Evolutionary conservation across 1,140 invertebrate genomes (phyloP), one percentile per base, ranked within the genome.

Genomic region (Nasonia vitripennis): DNA sequence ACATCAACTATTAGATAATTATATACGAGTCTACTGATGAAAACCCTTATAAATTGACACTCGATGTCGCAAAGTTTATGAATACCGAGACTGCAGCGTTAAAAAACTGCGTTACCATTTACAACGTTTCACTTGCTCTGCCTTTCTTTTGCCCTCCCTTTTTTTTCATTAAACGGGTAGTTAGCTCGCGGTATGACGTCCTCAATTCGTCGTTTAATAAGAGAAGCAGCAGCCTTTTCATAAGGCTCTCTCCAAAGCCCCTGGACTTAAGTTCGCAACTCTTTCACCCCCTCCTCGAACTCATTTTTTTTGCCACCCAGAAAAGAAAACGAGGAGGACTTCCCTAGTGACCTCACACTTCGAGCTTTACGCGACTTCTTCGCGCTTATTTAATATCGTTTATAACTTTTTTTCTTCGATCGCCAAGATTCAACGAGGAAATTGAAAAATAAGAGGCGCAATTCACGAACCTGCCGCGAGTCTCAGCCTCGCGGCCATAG

Each of bases 131-230:
- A 78, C 67, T 55, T 81, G 11, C 55, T 68, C 55, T 17, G 17
- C 11, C 41, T 81, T 37, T 82, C 68, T 74, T 51, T 77, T 12
- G 48, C 41, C 68, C 48, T 80, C 34, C 27, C 17, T 68, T 82
- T 81, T 81, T 83, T 68, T 86, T 86, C 81, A 86, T 86, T 83
- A 86, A 86, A 68, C 62, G 68, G 70, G 68, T 83, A 83, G 45
- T 86, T 83, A 83, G 68, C 70, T 83, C 27, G 31, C 55, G 71
- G 20, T 83, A 80, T 81, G 83, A 86, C 84, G 75, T 80, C 78
- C 71, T 87, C 86, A 86, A 87, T 88, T 89, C 78, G 87, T 85
- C 80, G 85, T 86, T 89, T 87, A 87, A 88, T 87, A 86, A 87
- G 82, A 88, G 83, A 78, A 83, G 78, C 83, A 81, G 73, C 45